A percentile compares a stretch with the other conserved stretches of the same genome.
Conservation (phyloP, 2,113 vertebrate genomes). For the Shinisaurus crocodilurus region DNA sequence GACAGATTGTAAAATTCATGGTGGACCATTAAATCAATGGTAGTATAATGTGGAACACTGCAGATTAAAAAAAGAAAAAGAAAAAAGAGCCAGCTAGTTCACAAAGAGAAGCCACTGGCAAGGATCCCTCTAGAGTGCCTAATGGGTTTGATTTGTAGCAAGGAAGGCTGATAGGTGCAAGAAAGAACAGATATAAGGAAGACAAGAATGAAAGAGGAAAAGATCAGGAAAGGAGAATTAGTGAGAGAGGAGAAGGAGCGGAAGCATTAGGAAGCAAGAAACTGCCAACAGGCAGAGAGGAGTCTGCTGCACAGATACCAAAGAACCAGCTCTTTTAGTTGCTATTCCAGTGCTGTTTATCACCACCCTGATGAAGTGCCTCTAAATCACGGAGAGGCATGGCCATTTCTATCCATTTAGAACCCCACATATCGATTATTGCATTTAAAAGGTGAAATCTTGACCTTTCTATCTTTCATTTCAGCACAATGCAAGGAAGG, state of each 20-base stretch:
- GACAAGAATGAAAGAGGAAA: constrained; percentile 35
- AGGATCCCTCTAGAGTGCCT: constrained; percentile 56
- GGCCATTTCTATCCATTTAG: constrained; percentile 11
- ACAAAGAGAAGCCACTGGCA: constrained; percentile 49
- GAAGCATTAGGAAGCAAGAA: constrained; percentile 17
- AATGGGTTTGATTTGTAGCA: constrained; percentile 57
- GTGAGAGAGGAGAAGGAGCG: constrained; percentile 28
- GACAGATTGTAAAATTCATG: constrained; percentile 74
- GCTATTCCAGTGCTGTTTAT: not conserved
- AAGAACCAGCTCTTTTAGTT: not conserved
- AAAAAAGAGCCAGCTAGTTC: constrained; percentile 46
- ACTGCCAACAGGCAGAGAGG: not conserved
- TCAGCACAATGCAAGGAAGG: constrained; percentile 7
- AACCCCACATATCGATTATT: not conserved
- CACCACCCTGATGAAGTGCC: not conserved
- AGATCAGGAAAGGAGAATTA: constrained; percentile 33
- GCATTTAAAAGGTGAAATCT: constrained; percentile 35
- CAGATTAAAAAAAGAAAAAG: constrained; percentile 55
- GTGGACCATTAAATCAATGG: constrained; percentile 71
- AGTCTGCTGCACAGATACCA: fast-evolving
- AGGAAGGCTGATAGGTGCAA: constrained; percentile 36
- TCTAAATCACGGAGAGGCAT: not conserved
- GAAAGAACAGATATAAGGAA: constrained; percentile 16
- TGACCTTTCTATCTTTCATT: constrained; percentile 24
- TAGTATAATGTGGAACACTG: constrained; percentile 62